These are phyloP conservation scores for Cryptomyrus ogoouensis DNA, from an alignment of 2,113 vertebrate genomes.

Conservation along the genomic window DNA sequence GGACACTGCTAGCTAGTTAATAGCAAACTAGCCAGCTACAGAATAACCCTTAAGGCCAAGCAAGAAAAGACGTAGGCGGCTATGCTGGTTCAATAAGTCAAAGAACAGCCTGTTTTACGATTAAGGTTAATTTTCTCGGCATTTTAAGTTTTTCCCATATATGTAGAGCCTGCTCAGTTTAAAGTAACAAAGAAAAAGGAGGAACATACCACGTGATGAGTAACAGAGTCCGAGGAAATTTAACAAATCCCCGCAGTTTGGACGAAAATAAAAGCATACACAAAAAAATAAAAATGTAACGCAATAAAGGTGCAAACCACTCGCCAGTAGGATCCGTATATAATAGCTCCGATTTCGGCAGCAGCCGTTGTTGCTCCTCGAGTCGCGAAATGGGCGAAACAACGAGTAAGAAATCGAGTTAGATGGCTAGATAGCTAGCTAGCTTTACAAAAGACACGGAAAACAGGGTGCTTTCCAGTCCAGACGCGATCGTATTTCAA, in stretches of 20 bases:
- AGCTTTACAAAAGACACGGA: neutral
- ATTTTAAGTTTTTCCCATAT: constrained; percentile 20
- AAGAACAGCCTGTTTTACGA: neutral
- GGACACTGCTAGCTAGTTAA: constrained; percentile 4
- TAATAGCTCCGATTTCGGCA: constrained; percentile 17
- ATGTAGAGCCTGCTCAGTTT: neutral
- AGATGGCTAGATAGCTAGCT: neutral
- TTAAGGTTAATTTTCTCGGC: neutral
- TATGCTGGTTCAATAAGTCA: neutral
- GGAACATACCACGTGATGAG: constrained; percentile 75
- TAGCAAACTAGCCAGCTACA: constrained; percentile 1
- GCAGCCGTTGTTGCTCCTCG: constrained; percentile 36
- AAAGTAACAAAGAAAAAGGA: constrained; percentile 63
- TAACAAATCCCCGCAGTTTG: constrained; percentile 65
- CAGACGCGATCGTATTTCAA: neutral
- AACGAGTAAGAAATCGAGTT: constrained; percentile 35
- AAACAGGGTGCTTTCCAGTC: constrained; percentile 16
- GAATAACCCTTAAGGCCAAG: neutral
- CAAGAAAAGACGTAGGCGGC: neutral
- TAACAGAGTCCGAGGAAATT: constrained; percentile 63
- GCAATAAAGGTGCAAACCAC: constrained; percentile 2
- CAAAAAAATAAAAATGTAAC: constrained; percentile 5
- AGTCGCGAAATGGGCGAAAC: constrained; percentile 52
- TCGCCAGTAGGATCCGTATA: constrained; percentile 23
- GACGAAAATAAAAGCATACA: constrained; percentile 23